These are phyloP conservation scores for Hyposoter dolosus DNA, from an alignment of 2,888 invertebrate species.

Conservation along the genomic window DNA sequence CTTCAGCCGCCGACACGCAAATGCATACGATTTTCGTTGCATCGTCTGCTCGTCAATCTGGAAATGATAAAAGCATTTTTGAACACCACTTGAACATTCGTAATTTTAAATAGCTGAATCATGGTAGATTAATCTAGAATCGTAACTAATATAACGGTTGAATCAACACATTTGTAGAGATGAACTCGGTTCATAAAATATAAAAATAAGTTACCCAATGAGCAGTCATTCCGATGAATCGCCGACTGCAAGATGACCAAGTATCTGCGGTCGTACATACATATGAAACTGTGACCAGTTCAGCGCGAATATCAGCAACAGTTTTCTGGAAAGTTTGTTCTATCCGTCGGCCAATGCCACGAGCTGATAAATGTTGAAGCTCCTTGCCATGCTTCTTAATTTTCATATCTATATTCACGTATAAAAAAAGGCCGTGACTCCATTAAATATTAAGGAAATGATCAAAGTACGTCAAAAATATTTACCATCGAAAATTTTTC, in stretches of 20 bases:
- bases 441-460: neutral
- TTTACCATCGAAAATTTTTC: slow-evolving; percentile 37
- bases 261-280: slow-evolving; percentile 10
- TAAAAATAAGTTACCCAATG: slow-evolving; percentile 25
- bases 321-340: neutral
- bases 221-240: slow-evolving; percentile 12
- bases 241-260: neutral
- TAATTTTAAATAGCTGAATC: too few species aligned
- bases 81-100: too few species aligned
- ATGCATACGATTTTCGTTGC: neutral
- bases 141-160: too few species aligned
- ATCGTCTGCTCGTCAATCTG: neutral
- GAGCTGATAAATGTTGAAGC: slow-evolving; percentile 4
- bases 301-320: neutral
- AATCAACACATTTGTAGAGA: too few species aligned
- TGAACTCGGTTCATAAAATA: neutral
- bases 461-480: neutral
- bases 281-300: neutral
- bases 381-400: neutral
- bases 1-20: neutral
- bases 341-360: neutral
- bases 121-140: too few species aligned
- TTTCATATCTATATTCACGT: neutral
- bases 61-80: neutral
- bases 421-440: neutral